These are phyloP conservation scores for Phalloptychus januarius DNA, from an alignment of 2,797 vertebrate genomes.

Conservation along the genomic window DNA sequence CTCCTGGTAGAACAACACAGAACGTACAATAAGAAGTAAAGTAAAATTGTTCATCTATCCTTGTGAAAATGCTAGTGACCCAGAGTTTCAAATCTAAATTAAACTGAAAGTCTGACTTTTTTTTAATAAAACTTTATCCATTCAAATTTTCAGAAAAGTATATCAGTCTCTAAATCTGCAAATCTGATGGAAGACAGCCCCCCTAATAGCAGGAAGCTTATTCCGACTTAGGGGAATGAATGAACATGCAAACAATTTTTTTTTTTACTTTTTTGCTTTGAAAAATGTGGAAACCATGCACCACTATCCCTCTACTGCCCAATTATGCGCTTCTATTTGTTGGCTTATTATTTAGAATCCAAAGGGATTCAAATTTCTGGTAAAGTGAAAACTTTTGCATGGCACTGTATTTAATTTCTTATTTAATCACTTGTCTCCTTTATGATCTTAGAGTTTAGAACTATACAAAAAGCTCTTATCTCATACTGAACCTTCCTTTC, in stretches of 20 bases:
- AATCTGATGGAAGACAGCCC: background rate
- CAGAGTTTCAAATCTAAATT: background rate
- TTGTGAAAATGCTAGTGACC: background rate
- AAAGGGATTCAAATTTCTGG: background rate
- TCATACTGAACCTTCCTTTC: constrained; percentile 9
- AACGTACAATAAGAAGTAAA: background rate
- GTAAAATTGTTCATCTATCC: background rate
- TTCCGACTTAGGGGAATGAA: background rate
- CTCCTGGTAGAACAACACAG: background rate
- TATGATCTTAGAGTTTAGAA: background rate
- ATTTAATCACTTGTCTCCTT: background rate
- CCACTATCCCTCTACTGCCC: background rate
- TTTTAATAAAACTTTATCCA: background rate
- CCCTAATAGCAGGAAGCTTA: background rate
- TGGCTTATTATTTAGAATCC: background rate
- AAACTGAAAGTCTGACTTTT: background rate
- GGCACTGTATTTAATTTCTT: background rate
- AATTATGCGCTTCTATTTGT: background rate
- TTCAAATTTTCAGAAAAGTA: background rate
- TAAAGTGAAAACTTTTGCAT: background rate
- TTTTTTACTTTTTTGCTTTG: background rate
- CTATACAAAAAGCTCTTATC: background rate
- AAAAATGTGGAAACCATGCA: background rate
- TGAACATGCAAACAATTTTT: background rate
- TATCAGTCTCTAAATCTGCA: background rate